Evolutionary conservation across 2,113 vertebrate species (phyloP).

Genomic region (Phalacrocorax brasilianus): DNA sequence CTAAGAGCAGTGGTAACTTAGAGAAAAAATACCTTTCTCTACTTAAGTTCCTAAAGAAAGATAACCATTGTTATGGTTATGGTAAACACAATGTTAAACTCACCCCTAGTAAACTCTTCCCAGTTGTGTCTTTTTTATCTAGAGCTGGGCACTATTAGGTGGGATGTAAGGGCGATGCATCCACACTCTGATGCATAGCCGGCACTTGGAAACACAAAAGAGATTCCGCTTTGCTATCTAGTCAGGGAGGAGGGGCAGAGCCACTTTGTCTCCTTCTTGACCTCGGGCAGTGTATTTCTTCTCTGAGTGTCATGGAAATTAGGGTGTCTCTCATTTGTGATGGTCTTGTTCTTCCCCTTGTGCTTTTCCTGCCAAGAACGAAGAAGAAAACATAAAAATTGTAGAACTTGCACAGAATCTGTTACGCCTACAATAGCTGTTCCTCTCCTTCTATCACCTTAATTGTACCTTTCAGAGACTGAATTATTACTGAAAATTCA

Average conservation of each 20-base stretch:
- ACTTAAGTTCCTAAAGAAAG: background rate
- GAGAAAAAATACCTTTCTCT: background rate
- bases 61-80: background rate
- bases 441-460: background rate
- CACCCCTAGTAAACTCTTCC: background rate
- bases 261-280: background rate
- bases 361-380: background rate
- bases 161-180: background rate
- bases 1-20: background rate
- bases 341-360: background rate
- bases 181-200: background rate
- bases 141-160: background rate
- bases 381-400: background rate
- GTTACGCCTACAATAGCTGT: background rate
- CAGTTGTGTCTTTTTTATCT: background rate
- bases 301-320: background rate
- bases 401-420: background rate
- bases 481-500: background rate
- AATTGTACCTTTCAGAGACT: background rate
- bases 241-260: accelerated
- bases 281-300: background rate
- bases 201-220: background rate
- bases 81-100: background rate
- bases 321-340: background rate
- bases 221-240: background rate